phyloP scores from a whole-genome alignment of 1,140 invertebrate genomes.

The Diorhabda sublineata region DNA sequence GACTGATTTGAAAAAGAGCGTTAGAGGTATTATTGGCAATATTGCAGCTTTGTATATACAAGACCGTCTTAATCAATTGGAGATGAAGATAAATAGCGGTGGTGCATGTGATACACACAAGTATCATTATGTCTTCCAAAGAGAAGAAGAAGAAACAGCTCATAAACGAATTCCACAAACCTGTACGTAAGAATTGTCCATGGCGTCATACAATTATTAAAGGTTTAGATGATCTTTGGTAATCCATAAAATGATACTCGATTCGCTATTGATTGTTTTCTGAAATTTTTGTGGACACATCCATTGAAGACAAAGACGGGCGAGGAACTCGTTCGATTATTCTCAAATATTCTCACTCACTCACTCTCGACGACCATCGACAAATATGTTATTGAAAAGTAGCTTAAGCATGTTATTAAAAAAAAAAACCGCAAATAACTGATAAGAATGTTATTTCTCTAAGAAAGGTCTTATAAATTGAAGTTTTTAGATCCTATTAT shows the following conservation, averaged over 20 bases:
- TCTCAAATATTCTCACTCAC: slow-evolving; percentile 47
- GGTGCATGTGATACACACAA: no score
- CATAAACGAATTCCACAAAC: slow-evolving; percentile 44
- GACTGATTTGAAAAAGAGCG: no score
- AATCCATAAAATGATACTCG: neutral
- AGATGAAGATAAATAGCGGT: no score
- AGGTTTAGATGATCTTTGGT: slow-evolving; percentile 19
- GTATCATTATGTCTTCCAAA: no score
- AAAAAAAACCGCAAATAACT: no score
- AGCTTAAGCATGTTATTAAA: no score
- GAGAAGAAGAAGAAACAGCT: slow-evolving; percentile 23
- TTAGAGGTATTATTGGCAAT: no score
- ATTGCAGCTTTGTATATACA: no score
- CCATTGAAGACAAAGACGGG: slow-evolving; percentile 36
- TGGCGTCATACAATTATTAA: slow-evolving; percentile 27
- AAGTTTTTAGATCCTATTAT: no score
- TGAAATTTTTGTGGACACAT: slow-evolving; percentile 34
- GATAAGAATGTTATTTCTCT: no score
- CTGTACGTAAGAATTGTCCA: slow-evolving; percentile 43
- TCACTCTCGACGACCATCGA: slow-evolving; percentile 46
- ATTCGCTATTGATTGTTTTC: slow-evolving; percentile 37
- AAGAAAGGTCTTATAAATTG: no score
- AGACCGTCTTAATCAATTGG: no score
- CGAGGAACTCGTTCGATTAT: slow-evolving; percentile 42
- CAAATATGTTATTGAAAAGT: slow-evolving; percentile 42